Evolutionary conservation across 1,140 invertebrate species (phyloP), one percentile per base, ranked within the genome.

Genomic region (Maconellicoccus hirsutus): DNA sequence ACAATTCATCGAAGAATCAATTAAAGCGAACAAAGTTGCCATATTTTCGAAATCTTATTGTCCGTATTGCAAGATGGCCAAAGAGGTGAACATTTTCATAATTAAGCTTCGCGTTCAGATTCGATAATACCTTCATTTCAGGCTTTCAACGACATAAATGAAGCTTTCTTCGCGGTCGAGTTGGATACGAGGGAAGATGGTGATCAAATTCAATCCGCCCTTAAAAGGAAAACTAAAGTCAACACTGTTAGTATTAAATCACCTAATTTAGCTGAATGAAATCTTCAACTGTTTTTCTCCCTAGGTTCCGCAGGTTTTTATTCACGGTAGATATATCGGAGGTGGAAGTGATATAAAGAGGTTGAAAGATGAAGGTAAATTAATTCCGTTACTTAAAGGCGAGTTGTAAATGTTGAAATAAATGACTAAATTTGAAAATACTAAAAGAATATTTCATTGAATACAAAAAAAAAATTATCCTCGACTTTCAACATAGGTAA

Each of bases 41-140:
- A 91, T 96, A 74, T 96, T 96, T 78, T 94, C 92, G 1, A 97
- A 97, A 79, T 82, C 85, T 0, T 86, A 86, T 74, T 97, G 94
- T 77, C 93, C 93, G 0, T 96, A 92, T 75, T 96, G 93, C 77
- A 87, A 83, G 74, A 86, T 92, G 82, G 93, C 93, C 0, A 88
- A 87, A 77, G 77, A 84, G 73, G 85, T 85, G 78, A 71, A 74
- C 72, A 33, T 33, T 33, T 12, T 33, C 29, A 33, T 33, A 6
- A n/a, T n/a, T n/a, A n/a, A n/a, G n/a, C n/a, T n/a, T n/a, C n/a
- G n/a, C n/a, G n/a, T n/a, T n/a, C n/a, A n/a, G n/a, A n/a, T n/a
- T n/a, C n/a, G n/a, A n/a, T n/a, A n/a, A 33, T 33, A 33, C 29
- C 3, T 52, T 52, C n/a, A 52, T 16, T 52, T 14, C n/a, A 90